phyloP scores from a whole-genome alignment of 2,797 vertebrate species.

The Amazonetta brasiliensis region DNA sequence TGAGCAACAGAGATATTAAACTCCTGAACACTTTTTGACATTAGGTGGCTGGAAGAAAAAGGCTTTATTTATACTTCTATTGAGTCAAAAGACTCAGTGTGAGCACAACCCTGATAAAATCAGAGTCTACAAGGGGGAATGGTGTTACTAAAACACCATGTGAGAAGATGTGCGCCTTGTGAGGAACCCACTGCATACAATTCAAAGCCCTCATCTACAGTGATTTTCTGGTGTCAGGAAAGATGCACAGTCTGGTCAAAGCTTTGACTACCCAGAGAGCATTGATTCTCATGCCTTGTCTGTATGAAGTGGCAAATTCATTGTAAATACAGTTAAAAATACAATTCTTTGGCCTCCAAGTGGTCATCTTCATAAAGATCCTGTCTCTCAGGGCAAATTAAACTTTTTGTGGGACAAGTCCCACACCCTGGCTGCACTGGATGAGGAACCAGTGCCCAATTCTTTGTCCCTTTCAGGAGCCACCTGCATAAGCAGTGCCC shows the following conservation, averaged over 20 bases:
- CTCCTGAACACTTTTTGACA: neutral
- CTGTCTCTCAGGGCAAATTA: too few species aligned
- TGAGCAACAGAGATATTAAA: neutral
- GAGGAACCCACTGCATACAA: neutral
- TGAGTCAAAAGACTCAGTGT: neutral
- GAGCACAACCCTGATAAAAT: neutral
- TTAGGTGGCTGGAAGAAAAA: neutral
- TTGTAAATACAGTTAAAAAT: too few species aligned
- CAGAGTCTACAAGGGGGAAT: neutral
- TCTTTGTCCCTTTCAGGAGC: neutral
- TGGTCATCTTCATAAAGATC: too few species aligned
- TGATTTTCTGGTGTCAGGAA: neutral
- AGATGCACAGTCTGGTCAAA: neutral
- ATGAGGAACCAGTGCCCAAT: fast-evolving
- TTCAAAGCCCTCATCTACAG: neutral
- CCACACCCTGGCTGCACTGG: too few species aligned
- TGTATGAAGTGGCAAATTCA: too few species aligned
- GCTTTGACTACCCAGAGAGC: too few species aligned
- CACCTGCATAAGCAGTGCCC: neutral
- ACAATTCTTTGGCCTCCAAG: too few species aligned
- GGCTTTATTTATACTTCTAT: neutral
- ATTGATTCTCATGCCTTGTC: too few species aligned
- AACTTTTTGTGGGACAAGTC: too few species aligned
- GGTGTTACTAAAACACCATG: neutral
- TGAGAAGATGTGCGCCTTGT: neutral